Evolutionary conservation across 2,113 vertebrate genomes (phyloP).

Genomic region (Semnornis frantzii): DNA sequence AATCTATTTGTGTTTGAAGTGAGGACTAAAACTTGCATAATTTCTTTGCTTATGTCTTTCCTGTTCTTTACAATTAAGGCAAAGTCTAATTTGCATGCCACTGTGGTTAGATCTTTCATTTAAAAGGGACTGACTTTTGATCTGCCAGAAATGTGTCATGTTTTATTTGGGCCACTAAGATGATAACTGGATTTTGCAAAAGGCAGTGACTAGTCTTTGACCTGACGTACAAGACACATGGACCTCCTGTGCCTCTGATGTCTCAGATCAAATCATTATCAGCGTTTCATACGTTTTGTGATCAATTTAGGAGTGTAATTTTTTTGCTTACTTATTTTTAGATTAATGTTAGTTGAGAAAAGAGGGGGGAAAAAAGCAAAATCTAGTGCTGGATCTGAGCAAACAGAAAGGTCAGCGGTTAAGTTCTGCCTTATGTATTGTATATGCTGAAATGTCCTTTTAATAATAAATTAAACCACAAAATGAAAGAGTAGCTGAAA

Average conservation of each 20-base stretch:
- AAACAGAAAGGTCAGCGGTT: constrained; percentile 8
- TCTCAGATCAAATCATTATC: background rate
- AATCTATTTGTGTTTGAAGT: background rate
- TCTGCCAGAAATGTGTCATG: background rate
- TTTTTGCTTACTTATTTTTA: constrained; percentile 13
- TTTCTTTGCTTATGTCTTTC: background rate
- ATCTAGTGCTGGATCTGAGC: background rate
- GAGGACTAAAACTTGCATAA: background rate
- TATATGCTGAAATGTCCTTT: constrained; percentile 50
- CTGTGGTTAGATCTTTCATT: background rate
- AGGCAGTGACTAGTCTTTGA: constrained; percentile 10
- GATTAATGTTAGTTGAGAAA: background rate
- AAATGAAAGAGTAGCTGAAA: constrained; percentile 32
- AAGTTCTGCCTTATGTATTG: constrained; percentile 24
- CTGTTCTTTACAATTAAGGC: background rate
- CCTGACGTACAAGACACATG: background rate
- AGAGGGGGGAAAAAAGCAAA: background rate
- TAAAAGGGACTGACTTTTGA: background rate
- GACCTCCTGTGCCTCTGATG: background rate
- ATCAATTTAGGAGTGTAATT: background rate
- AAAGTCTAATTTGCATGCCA: background rate
- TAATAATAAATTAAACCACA: constrained; percentile 28
- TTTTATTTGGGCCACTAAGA: background rate
- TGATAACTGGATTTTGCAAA: background rate
- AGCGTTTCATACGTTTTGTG: background rate